Conservation (phyloP, 2,797 vertebrate species). For the Galago senegalensis region DNA sequence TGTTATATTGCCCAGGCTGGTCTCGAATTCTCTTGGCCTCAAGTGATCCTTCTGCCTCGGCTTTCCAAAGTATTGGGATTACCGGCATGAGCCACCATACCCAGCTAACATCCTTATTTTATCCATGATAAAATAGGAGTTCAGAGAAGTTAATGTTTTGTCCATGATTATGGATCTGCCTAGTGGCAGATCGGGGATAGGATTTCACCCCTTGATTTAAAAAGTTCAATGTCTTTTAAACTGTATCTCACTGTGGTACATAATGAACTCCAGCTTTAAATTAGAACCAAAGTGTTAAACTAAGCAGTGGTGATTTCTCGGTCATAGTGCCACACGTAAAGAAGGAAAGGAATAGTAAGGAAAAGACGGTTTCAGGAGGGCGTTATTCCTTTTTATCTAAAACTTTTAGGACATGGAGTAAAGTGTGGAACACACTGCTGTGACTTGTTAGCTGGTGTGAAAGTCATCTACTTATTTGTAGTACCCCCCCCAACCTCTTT, state of each 20-base stretch:
- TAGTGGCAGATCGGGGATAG: background rate
- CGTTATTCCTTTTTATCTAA: background rate
- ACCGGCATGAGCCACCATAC: background rate
- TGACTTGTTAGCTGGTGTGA: background rate
- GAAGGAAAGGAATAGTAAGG: background rate
- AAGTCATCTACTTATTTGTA: background rate
- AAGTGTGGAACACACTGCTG: background rate
- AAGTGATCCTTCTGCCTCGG: background rate
- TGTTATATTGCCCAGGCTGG: background rate
- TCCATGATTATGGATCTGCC: background rate
- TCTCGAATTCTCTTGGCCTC: background rate
- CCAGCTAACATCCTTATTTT: background rate
- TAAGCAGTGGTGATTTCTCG: background rate
- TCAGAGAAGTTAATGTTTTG: background rate
- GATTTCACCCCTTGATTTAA: background rate
- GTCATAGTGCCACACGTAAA: background rate
- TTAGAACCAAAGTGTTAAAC: background rate
- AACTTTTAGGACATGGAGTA: background rate
- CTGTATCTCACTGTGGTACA: background rate
- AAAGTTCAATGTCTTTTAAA: background rate
- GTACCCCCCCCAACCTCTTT: background rate
- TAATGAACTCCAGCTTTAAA: constrained; percentile 40
- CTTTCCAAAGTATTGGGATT: background rate
- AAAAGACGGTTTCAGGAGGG: background rate
- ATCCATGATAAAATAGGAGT: background rate